Percentiles rank a stretch among this genome's conserved stretches.
These are phyloP conservation scores for Andrena minutula DNA, from an alignment of 2,888 invertebrate species.

Conservation along the genomic window DNA sequence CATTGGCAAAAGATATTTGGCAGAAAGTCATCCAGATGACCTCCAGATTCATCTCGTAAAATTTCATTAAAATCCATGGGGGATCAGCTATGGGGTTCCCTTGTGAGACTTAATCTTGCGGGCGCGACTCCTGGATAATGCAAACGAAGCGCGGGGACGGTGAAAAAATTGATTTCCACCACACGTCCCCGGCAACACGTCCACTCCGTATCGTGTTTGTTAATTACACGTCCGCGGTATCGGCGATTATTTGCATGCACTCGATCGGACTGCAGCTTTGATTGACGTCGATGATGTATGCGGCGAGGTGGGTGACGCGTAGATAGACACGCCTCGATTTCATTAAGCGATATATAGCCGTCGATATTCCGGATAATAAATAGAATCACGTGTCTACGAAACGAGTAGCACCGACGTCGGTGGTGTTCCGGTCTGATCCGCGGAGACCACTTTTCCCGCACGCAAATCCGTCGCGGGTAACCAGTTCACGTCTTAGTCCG, in stretches of 20 bases:
- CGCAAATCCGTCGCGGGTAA: constrained; percentile 55
- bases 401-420: constrained; percentile 17
- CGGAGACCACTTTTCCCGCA: constrained; percentile 34
- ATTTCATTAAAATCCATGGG: no score
- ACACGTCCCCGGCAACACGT: constrained; percentile 35
- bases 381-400: constrained; percentile 23
- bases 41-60: no score
- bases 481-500: constrained; percentile 36
- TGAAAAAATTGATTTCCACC: constrained; percentile 33
- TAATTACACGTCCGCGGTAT: constrained; percentile 50
- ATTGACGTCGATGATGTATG: constrained; percentile 63
- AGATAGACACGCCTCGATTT: constrained; percentile 59
- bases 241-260: constrained; percentile 43
- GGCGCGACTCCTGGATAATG: neutral
- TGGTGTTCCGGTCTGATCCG: constrained; percentile 51
- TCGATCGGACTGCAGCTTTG: constrained; percentile 37
- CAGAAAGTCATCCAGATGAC: no score
- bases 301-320: constrained; percentile 35
- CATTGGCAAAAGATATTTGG: no score
- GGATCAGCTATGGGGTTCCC: no score
- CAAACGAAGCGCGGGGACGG: neutral
- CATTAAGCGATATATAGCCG: constrained; percentile 54
- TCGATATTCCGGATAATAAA: constrained; percentile 60
- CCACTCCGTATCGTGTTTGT: constrained; percentile 47
- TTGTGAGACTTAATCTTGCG: neutral